Base-by-base conservation (phyloP, 2,113 vertebrate species). In the Hypocryptadius cinnamomeus region DNA sequence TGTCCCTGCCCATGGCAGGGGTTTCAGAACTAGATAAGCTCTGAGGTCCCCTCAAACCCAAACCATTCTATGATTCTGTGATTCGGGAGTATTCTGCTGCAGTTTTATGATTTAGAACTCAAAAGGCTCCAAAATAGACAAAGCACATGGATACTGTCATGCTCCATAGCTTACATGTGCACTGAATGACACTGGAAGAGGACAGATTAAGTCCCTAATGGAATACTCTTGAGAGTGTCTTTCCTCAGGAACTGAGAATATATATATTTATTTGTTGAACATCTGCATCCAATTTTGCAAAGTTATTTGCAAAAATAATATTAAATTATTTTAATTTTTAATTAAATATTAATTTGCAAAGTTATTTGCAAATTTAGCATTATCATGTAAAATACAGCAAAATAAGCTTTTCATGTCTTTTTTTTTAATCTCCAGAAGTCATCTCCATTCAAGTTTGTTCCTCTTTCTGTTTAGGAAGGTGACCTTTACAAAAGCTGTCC, bases 401-500 rank as follows among this genome's bases (percentile, higher is more conserved):
- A 85, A 61, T 11, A 47, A 44, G 39, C 22, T 89, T 71, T 65
- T 69, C 11, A 5, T 35, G n/a, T 30, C 31, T 74, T 85, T 45
- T 8, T n/a, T 57, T 30, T 69, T 33, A 37, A 85, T 70, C 73
- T 89, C 53, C 35, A 66, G 19, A 89, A 91, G 50, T 70, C 28
- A 90, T 61, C 53, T 81, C 83, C 22, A 81, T 48, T 92, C 60
- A 90, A 70, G 72, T 84, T 90, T 44, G 56, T 68, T 93, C 76
- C 82, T 90, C 47, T 85, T 94, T 79, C 88, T 89, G 9, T 79
- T 86, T 40, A 94, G 51, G 40, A 93, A 91, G 95, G 73, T 87
- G 91, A 96, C 91, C 87, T 95, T 89, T 85, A 68, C 79, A 90
- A 93, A 93, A 90, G 82, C 82, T 83, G 48, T 76, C 64, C 73